phyloP scores from a whole-genome alignment of 2,888 invertebrate genomes.

The Zonitis immaculata region DNA sequence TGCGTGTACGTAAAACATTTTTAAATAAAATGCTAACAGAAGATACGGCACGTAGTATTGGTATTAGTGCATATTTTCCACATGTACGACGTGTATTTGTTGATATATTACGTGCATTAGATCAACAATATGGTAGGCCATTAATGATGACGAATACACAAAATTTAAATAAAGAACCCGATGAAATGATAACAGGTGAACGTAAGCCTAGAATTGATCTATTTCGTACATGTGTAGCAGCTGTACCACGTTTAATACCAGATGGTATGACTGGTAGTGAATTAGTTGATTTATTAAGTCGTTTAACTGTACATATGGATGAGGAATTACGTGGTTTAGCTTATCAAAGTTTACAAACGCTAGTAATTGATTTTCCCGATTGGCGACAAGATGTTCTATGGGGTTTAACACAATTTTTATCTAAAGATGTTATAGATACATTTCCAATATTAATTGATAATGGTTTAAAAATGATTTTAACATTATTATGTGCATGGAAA shows the following conservation, averaged over 20 bases:
- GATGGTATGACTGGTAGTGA: slow-evolving; percentile 96
- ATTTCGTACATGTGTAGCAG: slow-evolving; percentile 97
- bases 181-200: slow-evolving; percentile 90
- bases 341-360: slow-evolving; percentile 91
- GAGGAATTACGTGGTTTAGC: slow-evolving; percentile 92
- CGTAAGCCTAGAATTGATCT: slow-evolving; percentile 96
- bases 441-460: slow-evolving; percentile 88
- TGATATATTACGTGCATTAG: slow-evolving; percentile 89
- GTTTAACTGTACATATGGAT: slow-evolving; percentile 97
- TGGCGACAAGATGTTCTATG: slow-evolving; percentile 96
- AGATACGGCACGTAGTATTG: slow-evolving; percentile 93
- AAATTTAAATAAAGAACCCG: slow-evolving; percentile 90
- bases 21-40: slow-evolving; percentile 95
- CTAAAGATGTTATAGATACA: slow-evolving; percentile 87
- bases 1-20: slow-evolving; percentile 90
- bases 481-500: slow-evolving; percentile 90
- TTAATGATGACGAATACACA: slow-evolving; percentile 95
- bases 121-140: slow-evolving; percentile 94
- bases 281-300: slow-evolving; percentile 86
- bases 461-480: slow-evolving; percentile 86
- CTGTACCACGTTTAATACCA: slow-evolving; percentile 94
- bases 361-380: slow-evolving; percentile 93
- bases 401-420: slow-evolving; percentile 92
- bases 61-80: slow-evolving; percentile 95
- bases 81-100: slow-evolving; percentile 94